These are phyloP conservation scores for Lepus oiostolus DNA, from an alignment of 2,797 vertebrate species.

Conservation along the genomic window DNA sequence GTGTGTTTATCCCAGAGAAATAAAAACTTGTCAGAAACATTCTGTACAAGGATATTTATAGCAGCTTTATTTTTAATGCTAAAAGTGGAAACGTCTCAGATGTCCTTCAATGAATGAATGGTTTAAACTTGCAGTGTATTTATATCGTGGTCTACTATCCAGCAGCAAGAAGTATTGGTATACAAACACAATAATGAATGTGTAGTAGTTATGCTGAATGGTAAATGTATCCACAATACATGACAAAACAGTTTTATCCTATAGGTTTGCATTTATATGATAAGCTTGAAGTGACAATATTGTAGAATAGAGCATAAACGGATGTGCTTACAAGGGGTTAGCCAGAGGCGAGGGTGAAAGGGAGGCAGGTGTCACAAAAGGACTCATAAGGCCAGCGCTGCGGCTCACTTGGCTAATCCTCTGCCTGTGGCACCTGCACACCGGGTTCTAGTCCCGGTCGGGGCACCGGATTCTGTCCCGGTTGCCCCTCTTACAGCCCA, in stretches of 20 bases:
- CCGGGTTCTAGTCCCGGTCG: too few species aligned
- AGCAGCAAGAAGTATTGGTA: not conserved
- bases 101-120: not conserved
- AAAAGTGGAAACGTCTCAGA: not conserved
- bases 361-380: not conserved
- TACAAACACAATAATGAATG: not conserved
- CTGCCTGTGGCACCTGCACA: too few species aligned
- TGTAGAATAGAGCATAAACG: not conserved
- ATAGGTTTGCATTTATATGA: not conserved
- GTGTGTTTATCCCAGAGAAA: not conserved
- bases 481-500: too few species aligned
- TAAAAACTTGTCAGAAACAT: not conserved
- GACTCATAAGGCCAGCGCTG: too few species aligned
- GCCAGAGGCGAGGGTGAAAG: not conserved
- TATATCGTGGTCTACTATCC: too few species aligned
- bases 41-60: not conserved
- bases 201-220: not conserved
- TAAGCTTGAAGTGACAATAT: not conserved
- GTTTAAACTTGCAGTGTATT: not conserved
- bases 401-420: too few species aligned
- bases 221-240: not conserved
- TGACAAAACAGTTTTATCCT: not conserved
- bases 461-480: too few species aligned
- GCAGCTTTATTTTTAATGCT: not conserved
- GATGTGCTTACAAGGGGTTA: not conserved